Evolutionary conservation across 2,797 vertebrate species (phyloP).

Genomic region (Carcharodon carcharias): DNA sequence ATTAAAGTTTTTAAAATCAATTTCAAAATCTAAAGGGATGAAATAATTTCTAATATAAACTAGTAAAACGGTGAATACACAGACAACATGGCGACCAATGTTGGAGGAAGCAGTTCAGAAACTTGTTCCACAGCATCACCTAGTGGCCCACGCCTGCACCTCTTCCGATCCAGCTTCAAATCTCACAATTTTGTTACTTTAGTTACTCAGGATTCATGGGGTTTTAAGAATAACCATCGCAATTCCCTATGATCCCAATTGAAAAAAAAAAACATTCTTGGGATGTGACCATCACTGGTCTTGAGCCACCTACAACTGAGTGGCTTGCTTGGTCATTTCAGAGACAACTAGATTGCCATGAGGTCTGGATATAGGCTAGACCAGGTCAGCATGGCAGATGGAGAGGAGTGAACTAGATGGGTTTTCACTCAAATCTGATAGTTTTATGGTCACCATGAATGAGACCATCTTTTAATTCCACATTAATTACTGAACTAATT

Average conservation of each 20-base stretch:
- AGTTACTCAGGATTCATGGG: background rate
- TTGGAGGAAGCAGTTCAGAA: background rate
- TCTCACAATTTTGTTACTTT: background rate
- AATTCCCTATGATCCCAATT: background rate
- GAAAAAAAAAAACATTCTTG: no score
- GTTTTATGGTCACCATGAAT: no score
- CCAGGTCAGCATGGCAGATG: no score
- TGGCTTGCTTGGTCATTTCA: no score
- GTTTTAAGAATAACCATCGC: background rate
- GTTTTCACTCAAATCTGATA: no score
- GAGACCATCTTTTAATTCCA: no score
- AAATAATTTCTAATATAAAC: background rate
- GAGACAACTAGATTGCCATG: no score
- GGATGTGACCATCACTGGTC: no score
- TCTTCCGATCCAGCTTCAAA: background rate
- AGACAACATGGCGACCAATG: background rate
- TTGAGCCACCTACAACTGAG: no score
- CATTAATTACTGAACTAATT: no score
- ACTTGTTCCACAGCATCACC: background rate
- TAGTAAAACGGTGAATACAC: background rate
- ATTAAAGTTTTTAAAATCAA: background rate
- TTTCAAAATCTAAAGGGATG: background rate
- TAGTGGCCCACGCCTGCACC: background rate
- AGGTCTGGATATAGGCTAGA: no score
- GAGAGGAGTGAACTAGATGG: no score